Conservation (phyloP, 2,888 invertebrate genomes). For the Sarcophaga subvicina region DNA sequence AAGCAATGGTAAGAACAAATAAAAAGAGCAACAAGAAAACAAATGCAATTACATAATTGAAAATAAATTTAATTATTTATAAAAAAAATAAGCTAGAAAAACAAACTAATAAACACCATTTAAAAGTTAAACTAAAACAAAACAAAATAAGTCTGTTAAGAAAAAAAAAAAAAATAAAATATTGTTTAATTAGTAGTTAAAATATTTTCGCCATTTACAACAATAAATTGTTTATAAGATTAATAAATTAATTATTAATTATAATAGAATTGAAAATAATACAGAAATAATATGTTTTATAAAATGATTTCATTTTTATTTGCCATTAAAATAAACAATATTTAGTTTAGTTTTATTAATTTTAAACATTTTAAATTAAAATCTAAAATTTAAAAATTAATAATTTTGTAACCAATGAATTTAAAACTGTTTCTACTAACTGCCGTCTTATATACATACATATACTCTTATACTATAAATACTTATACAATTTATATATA, state of each 20-base stretch:
- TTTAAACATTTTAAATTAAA: not conserved
- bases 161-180: not conserved
- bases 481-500: not conserved
- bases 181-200: slow-evolving; percentile 40
- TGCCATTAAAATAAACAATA: slow-evolving; percentile 41
- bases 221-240: not conserved
- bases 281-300: slow-evolving; percentile 15
- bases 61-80: not conserved
- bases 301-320: slow-evolving; percentile 35
- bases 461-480: slow-evolving; percentile 13
- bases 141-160: slow-evolving; percentile 42
- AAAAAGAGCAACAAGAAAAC: not conserved
- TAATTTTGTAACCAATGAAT: slow-evolving; percentile 51
- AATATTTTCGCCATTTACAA: slow-evolving; percentile 29
- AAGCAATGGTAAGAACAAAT: slow-evolving; percentile 50
- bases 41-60: no score
- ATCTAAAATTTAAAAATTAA: slow-evolving; percentile 35
- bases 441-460: slow-evolving; percentile 50
- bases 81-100: not conserved
- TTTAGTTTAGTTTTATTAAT: no score
- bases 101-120: slow-evolving; percentile 30
- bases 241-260: not conserved
- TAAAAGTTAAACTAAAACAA: slow-evolving; percentile 13
- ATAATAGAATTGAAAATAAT: slow-evolving; percentile 12
- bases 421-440: slow-evolving; percentile 56